Base-by-base conservation (phyloP, 2,888 invertebrate genomes). In the Lumbricus terrestris region DNA sequence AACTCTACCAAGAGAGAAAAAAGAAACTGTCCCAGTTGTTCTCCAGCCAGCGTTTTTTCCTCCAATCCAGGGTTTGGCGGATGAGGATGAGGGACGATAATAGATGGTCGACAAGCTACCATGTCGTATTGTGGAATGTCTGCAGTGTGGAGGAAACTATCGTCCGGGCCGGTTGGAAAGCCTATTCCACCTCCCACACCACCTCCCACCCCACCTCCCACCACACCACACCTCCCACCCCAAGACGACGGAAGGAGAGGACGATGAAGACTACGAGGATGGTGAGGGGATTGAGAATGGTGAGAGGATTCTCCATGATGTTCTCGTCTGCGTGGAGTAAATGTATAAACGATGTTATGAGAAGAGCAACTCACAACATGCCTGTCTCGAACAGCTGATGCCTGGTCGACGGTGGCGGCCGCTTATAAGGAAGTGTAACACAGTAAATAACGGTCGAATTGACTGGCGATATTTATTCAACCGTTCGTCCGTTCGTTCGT, bases 381-480 rank as follows among this genome's bases (percentile, higher is more conserved):
- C n/a, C 69, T 69, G 69, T 69, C 69, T 69, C 8, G 69, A 69
- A 69, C 69, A 69, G 69, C 69, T 69, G n/a, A n/a, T n/a, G 69
- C 13, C 69, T 11, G 69, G 69, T 69, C 69, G n/a, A n/a, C n/a
- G n/a, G n/a, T n/a, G n/a, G n/a, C n/a, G 69, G 69, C n/a, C 69
- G 69, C 69, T 69, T 69, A n/a, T 69, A 69, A n/a, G 69, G 69
- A 69, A 69, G 69, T 69, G 69, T 69, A 69, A 69, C 69, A 69
- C 69, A n/a, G 69, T 69, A 69, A 69, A 69, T 69, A 69, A 69
- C n/a, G 69, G 69, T 16, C 11, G 69, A 69, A 69, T 69, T 11
- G 69, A 69, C 69, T 69, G 13, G 69, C 69, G 69, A 69, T 69
- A 69, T 69, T 69, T 69, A 69, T 69, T 13, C 69, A n/a, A 23